phyloP scores from a whole-genome alignment of 1,140 invertebrate genomes.

The Aphis craccivora region DNA sequence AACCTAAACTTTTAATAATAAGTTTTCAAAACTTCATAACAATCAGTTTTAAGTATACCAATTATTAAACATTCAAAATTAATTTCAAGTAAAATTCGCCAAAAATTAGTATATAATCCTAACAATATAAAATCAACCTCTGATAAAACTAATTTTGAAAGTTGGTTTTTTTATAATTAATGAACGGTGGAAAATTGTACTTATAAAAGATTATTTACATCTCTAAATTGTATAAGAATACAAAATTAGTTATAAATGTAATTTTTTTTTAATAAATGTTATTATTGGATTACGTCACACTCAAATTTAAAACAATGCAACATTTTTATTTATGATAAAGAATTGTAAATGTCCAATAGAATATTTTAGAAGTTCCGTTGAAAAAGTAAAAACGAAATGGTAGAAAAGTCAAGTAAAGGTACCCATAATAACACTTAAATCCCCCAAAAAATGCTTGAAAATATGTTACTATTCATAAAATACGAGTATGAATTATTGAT shows the following conservation, averaged over 20 bases:
- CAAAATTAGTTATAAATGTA: not conserved
- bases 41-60: not conserved
- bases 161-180: not conserved
- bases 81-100: not conserved
- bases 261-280: not conserved
- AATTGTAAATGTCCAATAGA: not conserved
- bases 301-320: not conserved
- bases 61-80: constrained; percentile 20
- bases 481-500: not conserved
- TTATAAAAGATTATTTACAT: not conserved
- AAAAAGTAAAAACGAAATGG: not conserved
- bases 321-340: not conserved
- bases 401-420: not conserved
- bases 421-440: not conserved
- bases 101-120: not conserved
- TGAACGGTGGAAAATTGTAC: not conserved
- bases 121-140: not conserved
- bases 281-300: not conserved
- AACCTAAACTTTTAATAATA: not conserved
- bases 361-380: not conserved
- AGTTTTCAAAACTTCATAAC: not conserved
- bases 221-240: not conserved
- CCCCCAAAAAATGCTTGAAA: not conserved
- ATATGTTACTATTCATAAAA: not conserved
- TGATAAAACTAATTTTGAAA: not conserved